Percentiles rank a stretch among this genome's conserved stretches.
Evolutionary conservation across 2,113 vertebrate species (phyloP).

Genomic region (Scortum barcoo): DNA sequence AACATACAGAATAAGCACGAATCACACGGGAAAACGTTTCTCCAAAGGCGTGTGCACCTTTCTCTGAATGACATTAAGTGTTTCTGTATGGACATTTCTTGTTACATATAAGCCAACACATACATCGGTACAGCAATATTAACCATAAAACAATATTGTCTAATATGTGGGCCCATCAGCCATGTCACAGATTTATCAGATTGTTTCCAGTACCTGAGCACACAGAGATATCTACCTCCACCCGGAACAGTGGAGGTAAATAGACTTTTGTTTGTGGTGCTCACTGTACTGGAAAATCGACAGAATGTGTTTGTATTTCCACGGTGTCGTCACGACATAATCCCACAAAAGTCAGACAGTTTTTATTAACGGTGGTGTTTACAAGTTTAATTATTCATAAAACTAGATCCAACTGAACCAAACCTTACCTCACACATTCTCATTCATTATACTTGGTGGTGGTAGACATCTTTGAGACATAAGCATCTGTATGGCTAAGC

Average conservation of each 20-base stretch:
- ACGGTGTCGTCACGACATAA: neutral
- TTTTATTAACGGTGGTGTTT: no score
- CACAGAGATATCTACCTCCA: neutral
- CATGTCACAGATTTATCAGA: no score
- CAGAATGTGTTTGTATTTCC: neutral
- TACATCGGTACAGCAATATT: no score
- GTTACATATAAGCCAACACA: no score
- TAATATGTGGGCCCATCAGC: no score
- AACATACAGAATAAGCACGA: slow-evolving; percentile 6
- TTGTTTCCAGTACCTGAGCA: no score
- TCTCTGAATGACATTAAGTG: no score
- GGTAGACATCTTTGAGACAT: neutral
- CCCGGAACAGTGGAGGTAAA: neutral
- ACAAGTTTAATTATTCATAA: neutral
- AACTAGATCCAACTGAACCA: neutral
- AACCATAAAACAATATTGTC: no score
- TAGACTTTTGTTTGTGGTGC: neutral
- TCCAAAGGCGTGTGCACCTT: neutral
- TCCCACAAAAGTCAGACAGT: neutral
- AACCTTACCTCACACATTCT: neutral
- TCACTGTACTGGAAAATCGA: neutral
- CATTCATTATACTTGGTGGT: neutral
- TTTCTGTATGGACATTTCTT: no score
- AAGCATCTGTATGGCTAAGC: neutral
- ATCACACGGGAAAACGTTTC: neutral